These are phyloP conservation scores for Zaprionus taronus DNA, from an alignment of 1,140 invertebrate genomes.

Conservation along the genomic window DNA sequence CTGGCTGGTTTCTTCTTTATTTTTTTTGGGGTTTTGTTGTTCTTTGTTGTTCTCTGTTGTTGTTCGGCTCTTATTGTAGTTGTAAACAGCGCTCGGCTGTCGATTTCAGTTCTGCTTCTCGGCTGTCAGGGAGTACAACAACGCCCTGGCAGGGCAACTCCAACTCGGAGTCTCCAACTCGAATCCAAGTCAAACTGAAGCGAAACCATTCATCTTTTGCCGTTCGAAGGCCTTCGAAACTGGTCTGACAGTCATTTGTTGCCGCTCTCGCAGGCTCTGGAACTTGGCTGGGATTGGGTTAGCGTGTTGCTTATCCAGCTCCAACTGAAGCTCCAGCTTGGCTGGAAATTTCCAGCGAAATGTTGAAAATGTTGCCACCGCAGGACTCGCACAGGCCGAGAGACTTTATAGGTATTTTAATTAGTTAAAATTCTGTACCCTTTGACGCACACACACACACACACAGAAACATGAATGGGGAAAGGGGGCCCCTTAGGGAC, in stretches of 20 bases:
- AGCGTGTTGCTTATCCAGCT: constrained; percentile 77
- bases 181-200: constrained; percentile 14
- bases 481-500: constrained; percentile 61
- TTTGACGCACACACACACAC: constrained; percentile 10
- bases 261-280: constrained; percentile 38
- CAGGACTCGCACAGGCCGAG: constrained; percentile 69
- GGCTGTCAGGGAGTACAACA: constrained; percentile 63
- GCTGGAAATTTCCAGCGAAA: constrained; percentile 74
- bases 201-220: constrained; percentile 78
- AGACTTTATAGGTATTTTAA: constrained; percentile 78
- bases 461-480: not conserved
- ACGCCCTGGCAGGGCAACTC: constrained; percentile 34
- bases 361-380: constrained; percentile 62
- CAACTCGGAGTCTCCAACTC: not conserved
- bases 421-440: constrained; percentile 67
- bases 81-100: constrained; percentile 75
- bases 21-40: constrained; percentile 23
- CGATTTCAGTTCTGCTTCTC: constrained; percentile 67
- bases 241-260: constrained; percentile 55
- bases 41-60: constrained; percentile 41
- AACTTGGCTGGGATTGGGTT: constrained; percentile 57
- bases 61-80: constrained; percentile 64
- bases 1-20: constrained; percentile 34
- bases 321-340: constrained; percentile 24
- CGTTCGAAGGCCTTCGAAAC: constrained; percentile 64